phyloP scores from a whole-genome alignment of 2,888 invertebrate species.

The Nemapogon koenigi region DNA sequence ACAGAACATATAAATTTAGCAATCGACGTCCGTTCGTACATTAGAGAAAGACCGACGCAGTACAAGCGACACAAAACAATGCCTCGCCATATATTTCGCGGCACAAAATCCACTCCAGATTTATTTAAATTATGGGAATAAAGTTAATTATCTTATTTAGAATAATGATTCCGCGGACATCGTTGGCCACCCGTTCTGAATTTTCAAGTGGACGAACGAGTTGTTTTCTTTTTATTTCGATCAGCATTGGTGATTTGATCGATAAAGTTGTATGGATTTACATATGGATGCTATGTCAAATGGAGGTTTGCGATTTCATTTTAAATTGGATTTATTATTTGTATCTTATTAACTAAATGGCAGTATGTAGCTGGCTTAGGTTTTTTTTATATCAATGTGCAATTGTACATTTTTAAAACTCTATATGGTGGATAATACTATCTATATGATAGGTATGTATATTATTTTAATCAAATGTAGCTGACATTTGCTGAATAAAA shows the following conservation, averaged over 20 bases:
- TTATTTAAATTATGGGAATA: slow-evolving; percentile 62
- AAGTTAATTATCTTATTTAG: slow-evolving; percentile 61
- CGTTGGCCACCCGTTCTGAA: slow-evolving; percentile 56
- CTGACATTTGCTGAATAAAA: no score
- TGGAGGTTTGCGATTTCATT: slow-evolving; percentile 44
- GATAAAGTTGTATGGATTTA: slow-evolving; percentile 63
- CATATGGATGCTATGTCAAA: slow-evolving; percentile 61
- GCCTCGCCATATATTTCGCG: slow-evolving; percentile 21
- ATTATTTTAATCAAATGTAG: no score
- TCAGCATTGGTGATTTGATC: slow-evolving; percentile 56
- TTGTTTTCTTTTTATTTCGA: slow-evolving; percentile 23
- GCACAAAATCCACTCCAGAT: slow-evolving; percentile 12
- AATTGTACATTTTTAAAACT: no score
- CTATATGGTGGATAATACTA: no score
- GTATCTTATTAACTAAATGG: no score
- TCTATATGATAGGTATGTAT: no score
- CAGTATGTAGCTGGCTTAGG: no score
- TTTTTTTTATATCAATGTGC: no score
- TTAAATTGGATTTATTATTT: slow-evolving; percentile 65
- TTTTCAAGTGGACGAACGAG: slow-evolving; percentile 32
- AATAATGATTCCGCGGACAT: slow-evolving; percentile 46
- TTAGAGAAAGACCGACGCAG: slow-evolving; percentile 25
- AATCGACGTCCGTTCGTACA: slow-evolving; percentile 41
- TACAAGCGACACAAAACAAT: slow-evolving; percentile 3
- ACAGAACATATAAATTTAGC: slow-evolving; percentile 44